Base-by-base conservation (phyloP, 2,888 invertebrate species). In the Meiosimyza decipiens region DNA sequence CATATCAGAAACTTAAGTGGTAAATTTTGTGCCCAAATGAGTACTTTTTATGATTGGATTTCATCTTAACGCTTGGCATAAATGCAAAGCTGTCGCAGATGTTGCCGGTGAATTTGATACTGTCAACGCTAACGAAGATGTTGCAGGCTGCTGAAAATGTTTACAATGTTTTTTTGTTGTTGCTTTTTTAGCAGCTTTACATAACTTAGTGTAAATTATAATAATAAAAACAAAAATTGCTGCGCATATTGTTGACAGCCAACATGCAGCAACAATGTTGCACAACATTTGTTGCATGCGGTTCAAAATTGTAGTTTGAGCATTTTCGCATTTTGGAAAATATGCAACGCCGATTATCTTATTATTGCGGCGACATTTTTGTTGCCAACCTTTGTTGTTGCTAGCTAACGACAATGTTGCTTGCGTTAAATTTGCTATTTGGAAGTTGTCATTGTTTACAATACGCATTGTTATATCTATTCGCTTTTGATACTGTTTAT, bases 21-120 rank as follows among this genome's bases (percentile, higher is more conserved):
- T 40, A 54, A n/a, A 57, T 57, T 64, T 73, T 73, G 57, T 63
- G 69, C 74, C 67, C 73, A 60, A 73, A 63, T 64, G 16, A n/a
- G 18, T 64, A 60, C 33, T 65, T 52, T 33, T 71, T 74, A 71
- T 64, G 71, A 74, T 72, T 75, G 71, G 73, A 72, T 75, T 73
- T 76, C 73, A 75, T 74, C 74, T 73, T 52, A 54, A 52, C 69
- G 62, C 51, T 63, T 59, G 71, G 70, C 40, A 7, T 40, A 40
- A 40, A 7, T 9, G 40, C 40, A 40, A 40, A 1, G 40, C 9
- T 40, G 40, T 40, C 40, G 9, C 40, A 28, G 18, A 54, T 66
- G 40, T 40, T 55, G 55, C 6, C 33, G 7, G 7, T 62, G 62
- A 47, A 55, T 16, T 71, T 75, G 74, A 60, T 77, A 71, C 72